Evolutionary conservation across 2,113 vertebrate genomes (phyloP).

Genomic region (Pongo pygmaeus): DNA sequence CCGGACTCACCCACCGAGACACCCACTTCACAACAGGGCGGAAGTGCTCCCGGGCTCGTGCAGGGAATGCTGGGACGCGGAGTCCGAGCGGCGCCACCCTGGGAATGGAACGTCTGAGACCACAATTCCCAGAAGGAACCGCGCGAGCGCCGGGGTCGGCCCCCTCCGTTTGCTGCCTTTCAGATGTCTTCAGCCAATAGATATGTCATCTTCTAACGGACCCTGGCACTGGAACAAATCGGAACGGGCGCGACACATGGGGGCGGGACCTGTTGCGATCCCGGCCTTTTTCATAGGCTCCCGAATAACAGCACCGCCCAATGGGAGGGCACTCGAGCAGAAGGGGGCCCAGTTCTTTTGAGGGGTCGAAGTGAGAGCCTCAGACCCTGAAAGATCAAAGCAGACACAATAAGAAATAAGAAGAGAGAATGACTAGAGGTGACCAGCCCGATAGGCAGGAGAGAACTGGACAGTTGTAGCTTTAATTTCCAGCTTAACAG

Average conservation of each 20-base stretch:
- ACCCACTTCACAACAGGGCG: slow-evolving; percentile 78
- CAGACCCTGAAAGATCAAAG: fast-evolving
- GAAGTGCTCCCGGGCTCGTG: slow-evolving; percentile 69
- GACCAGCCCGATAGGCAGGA: not conserved
- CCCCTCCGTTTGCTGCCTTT: not conserved
- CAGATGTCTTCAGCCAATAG: slow-evolving; percentile 31
- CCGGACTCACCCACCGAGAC: slow-evolving; percentile 78
- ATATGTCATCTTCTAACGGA: not conserved
- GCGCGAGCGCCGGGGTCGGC: not conserved
- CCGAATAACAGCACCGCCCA: not conserved
- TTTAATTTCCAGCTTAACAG: not conserved
- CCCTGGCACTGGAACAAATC: slow-evolving; percentile 34
- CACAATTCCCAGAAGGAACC: slow-evolving; percentile 63
- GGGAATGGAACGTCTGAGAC: not conserved
- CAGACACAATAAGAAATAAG: not conserved
- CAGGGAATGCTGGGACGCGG: slow-evolving; percentile 70
- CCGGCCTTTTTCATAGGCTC: not conserved
- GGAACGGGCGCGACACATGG: not conserved
- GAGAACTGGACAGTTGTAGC: not conserved
- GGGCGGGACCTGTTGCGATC: not conserved
- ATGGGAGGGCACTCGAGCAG: not conserved
- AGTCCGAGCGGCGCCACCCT: slow-evolving; percentile 64
- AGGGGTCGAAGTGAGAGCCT: fast-evolving
- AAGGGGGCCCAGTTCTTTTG: not conserved
- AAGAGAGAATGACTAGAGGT: not conserved